phyloP scores from a whole-genome alignment of 1,140 invertebrate genomes.

The Gryon sp. region DNA sequence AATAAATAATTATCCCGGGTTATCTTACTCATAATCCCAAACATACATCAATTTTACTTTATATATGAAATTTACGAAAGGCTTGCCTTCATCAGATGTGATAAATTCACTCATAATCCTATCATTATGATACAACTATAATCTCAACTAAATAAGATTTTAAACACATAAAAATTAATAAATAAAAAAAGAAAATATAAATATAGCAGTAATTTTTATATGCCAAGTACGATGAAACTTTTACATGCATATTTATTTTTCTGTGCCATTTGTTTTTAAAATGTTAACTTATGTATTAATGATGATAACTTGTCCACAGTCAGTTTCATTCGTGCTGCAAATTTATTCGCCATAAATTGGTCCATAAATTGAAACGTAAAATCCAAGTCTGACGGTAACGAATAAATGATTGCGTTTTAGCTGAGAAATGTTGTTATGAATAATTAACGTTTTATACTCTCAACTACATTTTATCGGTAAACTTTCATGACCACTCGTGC shows the following conservation, averaged over 20 bases:
- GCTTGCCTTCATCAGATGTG: no score
- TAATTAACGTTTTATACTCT: slow-evolving; percentile 7
- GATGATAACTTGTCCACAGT: slow-evolving; percentile 21
- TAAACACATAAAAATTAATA: slow-evolving; percentile 17
- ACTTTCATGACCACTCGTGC: no score
- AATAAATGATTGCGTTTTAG: slow-evolving; percentile 14
- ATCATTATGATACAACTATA: background rate
- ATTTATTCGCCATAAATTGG: slow-evolving; percentile 36
- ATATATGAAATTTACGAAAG: background rate
- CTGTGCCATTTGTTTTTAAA: slow-evolving; percentile 17
- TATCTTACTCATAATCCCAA: slow-evolving; percentile 14
- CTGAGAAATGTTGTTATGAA: slow-evolving; percentile 15
- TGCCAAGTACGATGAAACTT: slow-evolving; percentile 11
- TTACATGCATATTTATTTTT: background rate
- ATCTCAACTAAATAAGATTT: background rate
- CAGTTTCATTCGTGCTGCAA: slow-evolving; percentile 19
- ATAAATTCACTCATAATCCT: slow-evolving; percentile 5
- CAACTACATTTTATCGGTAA: no score
- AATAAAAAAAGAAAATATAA: no score
- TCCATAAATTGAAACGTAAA: slow-evolving; percentile 45
- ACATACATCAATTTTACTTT: background rate
- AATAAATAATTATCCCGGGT: slow-evolving; percentile 26
- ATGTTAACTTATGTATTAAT: slow-evolving; percentile 15
- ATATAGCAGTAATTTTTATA: no score
- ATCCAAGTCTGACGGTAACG: background rate